Evolutionary conservation across 2,888 invertebrate species (phyloP), one percentile per base, ranked within the genome.

Genomic region (Adelognathus sp.): DNA sequence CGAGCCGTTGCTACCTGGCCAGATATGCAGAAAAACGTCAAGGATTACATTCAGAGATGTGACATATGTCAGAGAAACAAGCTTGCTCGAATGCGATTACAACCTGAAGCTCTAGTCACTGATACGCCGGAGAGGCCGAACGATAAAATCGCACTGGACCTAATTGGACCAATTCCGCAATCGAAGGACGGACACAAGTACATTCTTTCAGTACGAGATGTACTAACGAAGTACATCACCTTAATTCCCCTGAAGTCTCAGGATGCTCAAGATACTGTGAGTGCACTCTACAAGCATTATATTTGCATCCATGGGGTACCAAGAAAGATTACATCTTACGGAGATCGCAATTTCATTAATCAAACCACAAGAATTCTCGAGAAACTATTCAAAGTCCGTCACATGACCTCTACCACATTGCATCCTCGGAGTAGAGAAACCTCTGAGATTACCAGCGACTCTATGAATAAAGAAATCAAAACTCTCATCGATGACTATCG

Each of bases 1-100:
- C 50, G 39, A 14, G 36, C 52, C 1, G 18, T 52, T 14, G 66
- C 52, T 66, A 67, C 67, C 27, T 67, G 67, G 54, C 54, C 54
- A 7, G 36, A 66, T 27, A 14, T 66, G 24, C 64, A 50, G 11
- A 21, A 3, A 31, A 31, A 56, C 21, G 9, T 56, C 29, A 44
- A 69, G 4, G 24, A 69, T 2, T 56, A 16, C 3, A 56, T 67
- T 5, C 54, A 41, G 29, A 56, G 18, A 41, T 67, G 67, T 4
- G 54, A 56, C 18, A 67, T 41, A 2, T 56, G 27, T 11, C 56
- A 67, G 7, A 52, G 11, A 9, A 39, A 54, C 1, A 67, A 67
- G 29, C 11, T 50, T 0, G 31, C 33, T 1, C 46, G 64, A 3
- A 36, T 64, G 11, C 21, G 36, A 2, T 21, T n/a, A 2, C 33